Percentiles rank a stretch among this genome's conserved stretches.
phyloP scores from a whole-genome alignment of 2,888 invertebrate genomes.

The Steinernema carpocapsae region DNA sequence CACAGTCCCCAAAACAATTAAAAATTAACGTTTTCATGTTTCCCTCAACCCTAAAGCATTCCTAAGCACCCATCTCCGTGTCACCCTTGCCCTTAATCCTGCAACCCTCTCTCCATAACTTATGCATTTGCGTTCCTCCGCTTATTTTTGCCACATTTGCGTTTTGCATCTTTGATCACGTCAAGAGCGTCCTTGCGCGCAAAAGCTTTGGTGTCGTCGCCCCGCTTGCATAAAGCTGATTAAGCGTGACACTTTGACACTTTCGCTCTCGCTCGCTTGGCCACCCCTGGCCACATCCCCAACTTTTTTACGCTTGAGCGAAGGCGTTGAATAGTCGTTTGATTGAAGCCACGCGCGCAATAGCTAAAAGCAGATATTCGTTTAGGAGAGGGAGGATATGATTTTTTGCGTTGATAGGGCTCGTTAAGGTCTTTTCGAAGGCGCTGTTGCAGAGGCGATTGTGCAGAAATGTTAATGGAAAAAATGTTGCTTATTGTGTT shows the following conservation, averaged over 20 bases:
- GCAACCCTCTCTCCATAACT: conserved; percentile 24
- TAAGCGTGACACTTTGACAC: conserved; percentile 29
- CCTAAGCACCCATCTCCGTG: no score
- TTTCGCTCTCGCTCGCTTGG: background rate
- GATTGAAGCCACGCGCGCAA: background rate
- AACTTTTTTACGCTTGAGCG: conserved; percentile 16
- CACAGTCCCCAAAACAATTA: no score
- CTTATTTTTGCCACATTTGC: background rate
- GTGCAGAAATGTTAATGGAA: background rate
- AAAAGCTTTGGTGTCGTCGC: background rate
- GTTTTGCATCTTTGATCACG: conserved; percentile 30
- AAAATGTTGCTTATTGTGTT: background rate
- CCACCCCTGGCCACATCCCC: background rate
- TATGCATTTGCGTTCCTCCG: conserved; percentile 30
- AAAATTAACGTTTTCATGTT: no score
- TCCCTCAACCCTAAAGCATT: no score
- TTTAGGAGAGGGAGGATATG: conserved; percentile 14
- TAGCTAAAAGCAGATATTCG: background rate
- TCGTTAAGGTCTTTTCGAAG: conserved; percentile 27
- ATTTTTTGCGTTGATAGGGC: conserved; percentile 33
- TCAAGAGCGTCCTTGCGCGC: background rate
- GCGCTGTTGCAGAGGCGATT: background rate
- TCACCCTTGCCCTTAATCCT: background rate
- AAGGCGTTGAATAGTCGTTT: conserved; percentile 11
- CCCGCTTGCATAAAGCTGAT: conserved; percentile 3